Percentiles rank a stretch among this genome's conserved stretches.
These are phyloP conservation scores for Malurus leucopterus DNA, from an alignment of 2,797 vertebrate species.

Conservation along the genomic window DNA sequence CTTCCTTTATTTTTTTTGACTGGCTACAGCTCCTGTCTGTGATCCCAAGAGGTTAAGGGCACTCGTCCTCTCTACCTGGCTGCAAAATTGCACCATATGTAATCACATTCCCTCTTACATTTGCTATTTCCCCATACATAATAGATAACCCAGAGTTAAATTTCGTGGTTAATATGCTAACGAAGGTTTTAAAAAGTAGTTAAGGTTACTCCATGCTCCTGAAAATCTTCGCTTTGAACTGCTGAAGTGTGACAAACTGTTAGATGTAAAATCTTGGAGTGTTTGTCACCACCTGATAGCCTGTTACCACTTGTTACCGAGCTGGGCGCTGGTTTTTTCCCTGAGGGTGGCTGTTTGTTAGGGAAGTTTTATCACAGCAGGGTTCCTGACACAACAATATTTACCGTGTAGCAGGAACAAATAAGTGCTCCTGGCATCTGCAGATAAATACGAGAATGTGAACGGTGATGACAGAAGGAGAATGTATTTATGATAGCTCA, in stretches of 20 bases:
- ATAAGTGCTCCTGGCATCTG: slow-evolving; percentile 28
- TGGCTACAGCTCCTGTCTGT: neutral
- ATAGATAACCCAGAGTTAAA: neutral
- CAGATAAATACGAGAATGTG: slow-evolving; percentile 24
- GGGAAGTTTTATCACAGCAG: neutral
- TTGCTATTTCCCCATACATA: neutral
- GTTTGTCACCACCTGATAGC: neutral
- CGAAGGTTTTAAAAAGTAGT: neutral
- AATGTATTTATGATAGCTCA: slow-evolving; percentile 36
- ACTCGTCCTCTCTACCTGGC: neutral
- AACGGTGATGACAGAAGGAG: slow-evolving; percentile 18
- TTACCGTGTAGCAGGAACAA: neutral
- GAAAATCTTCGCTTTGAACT: slow-evolving; percentile 8
- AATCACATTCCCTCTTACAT: neutral
- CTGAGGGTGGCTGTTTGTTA: neutral
- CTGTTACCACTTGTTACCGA: neutral
- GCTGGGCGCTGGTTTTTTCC: neutral
- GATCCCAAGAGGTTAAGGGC: neutral
- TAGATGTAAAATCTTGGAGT: neutral
- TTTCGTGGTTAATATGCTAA: neutral
- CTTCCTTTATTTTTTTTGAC: neutral
- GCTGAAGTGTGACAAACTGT: neutral
- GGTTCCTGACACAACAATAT: neutral
- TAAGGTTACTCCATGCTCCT: neutral
- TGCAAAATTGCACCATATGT: neutral